Conservation (phyloP, 2,113 vertebrate species). For the Mesitornis unicolor region DNA sequence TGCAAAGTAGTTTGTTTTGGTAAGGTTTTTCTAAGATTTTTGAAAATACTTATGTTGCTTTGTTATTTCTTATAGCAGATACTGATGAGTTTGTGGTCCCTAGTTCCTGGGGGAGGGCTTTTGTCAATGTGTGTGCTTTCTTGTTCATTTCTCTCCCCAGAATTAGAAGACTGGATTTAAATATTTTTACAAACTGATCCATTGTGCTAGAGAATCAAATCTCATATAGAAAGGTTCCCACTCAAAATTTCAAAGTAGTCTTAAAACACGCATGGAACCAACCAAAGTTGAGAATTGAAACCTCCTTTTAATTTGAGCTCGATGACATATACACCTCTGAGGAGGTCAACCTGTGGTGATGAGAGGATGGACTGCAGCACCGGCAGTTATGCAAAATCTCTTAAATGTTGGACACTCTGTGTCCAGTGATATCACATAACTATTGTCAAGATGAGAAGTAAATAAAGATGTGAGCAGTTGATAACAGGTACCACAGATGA, state of each 20-base stretch:
- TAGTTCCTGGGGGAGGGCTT: background rate
- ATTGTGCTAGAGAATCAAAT: background rate
- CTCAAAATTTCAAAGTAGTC: background rate
- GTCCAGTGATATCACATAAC: background rate
- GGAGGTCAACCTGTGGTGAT: background rate
- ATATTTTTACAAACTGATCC: background rate
- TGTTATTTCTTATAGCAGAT: background rate
- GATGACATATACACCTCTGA: background rate
- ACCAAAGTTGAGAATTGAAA: background rate
- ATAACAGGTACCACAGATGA: background rate
- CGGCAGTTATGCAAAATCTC: background rate
- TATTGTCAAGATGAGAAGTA: constrained; percentile 22
- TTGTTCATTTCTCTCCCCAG: background rate
- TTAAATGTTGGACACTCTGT: background rate
- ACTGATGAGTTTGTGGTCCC: background rate
- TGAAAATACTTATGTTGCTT: background rate
- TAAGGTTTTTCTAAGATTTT: background rate
- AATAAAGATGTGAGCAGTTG: constrained; percentile 4
- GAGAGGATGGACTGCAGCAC: background rate
- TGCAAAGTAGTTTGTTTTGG: background rate
- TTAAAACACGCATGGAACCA: background rate
- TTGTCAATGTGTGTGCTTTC: background rate
- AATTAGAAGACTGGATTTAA: background rate
- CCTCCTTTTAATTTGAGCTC: background rate
- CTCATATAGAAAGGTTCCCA: background rate